Evolutionary conservation across 2,797 vertebrate species (phyloP), one percentile per base, ranked within the genome.

Genomic region (Amniataba percoides): DNA sequence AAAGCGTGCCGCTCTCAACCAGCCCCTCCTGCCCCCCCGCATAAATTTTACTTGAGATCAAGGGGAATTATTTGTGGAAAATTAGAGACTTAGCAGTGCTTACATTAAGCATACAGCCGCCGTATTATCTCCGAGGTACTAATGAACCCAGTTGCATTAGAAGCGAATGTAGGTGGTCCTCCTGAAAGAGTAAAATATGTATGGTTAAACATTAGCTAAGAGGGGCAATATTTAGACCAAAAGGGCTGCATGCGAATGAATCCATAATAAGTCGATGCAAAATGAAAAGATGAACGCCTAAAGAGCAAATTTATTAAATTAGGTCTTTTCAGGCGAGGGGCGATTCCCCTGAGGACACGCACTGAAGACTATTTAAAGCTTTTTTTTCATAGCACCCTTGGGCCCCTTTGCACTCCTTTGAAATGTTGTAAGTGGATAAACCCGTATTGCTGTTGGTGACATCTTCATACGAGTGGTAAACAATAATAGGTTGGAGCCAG

Each of bases 241-340:
- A 89, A 89, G 80, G 78, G 80, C 81, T 83, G 80, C 82, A 74
- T 89, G 88, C 56, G 61, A 92, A 90, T 91, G 71, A 94, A 95
- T 95, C 88, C 85, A 84, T 94, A 95, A 96, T 94, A 92, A 94
- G 91, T 86, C 82, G 76, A 88, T 85, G 93, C 90, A 94, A 95
- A 95, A 93, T 82, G 87, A 91, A 87, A 89, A 94, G 91, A 91
- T 72, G 64, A 91, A 87, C 77, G 92, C 93, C 93, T 95, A 94
- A 95, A 95, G 94, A 95, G 95, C 90, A 95, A 94, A 94, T 94
- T 95, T 94, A 95, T 96, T 95, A 95, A 96, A 95, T 95, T 92
- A 95, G 94, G 94, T 95, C 88, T 95, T 94, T 94, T 89, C 86
- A 92, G 92, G 82, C 88, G 85, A 80, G 82, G 82, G 92, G 86